A percentile compares a stretch with the other conserved stretches of the same genome.
These are phyloP conservation scores for Cheilosia grossa DNA, from an alignment of 2,888 invertebrate genomes.

Conservation along the genomic window DNA sequence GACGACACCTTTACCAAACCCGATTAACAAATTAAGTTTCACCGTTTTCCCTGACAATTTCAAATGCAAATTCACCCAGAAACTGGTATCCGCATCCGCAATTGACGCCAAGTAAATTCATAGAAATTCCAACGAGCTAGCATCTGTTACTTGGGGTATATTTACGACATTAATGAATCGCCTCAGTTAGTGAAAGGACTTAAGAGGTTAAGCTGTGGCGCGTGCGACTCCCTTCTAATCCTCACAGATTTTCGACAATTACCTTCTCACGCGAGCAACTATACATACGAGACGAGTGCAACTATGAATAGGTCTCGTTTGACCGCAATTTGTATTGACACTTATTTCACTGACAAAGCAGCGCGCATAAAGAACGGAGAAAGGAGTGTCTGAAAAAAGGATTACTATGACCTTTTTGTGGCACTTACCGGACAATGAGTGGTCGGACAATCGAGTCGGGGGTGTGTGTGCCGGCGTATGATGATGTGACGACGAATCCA, in stretches of 20 bases:
- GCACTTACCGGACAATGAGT: constrained; percentile 86
- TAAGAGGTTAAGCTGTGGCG: constrained; percentile 67
- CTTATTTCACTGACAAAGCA: constrained; percentile 15
- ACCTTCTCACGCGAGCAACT: not conserved
- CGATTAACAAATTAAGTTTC: constrained; percentile 58
- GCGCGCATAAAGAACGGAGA: constrained; percentile 2
- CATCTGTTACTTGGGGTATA: constrained; percentile 26
- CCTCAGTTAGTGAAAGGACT: constrained; percentile 51
- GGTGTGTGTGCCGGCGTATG: constrained; percentile 89
- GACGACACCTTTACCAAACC: constrained; percentile 34
- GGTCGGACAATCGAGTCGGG: constrained; percentile 85
- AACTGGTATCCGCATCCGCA: constrained; percentile 9
- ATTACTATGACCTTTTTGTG: constrained; percentile 75
- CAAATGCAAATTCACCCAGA: constrained; percentile 51
- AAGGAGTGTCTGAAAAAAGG: constrained; percentile 67
- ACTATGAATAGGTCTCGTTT: constrained; percentile 37
- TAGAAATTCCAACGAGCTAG: constrained; percentile 4
- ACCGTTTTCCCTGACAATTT: constrained; percentile 48
- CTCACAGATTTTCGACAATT: constrained; percentile 52
- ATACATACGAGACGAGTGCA: not conserved
- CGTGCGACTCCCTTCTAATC: constrained; percentile 58
- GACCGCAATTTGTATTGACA: constrained; percentile 39
- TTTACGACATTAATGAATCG: constrained; percentile 65
- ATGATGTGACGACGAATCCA: constrained; percentile 85
- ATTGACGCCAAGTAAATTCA: constrained; percentile 11